Conservation (phyloP, 2,113 vertebrate genomes). For the Podocnemis expansa region DNA sequence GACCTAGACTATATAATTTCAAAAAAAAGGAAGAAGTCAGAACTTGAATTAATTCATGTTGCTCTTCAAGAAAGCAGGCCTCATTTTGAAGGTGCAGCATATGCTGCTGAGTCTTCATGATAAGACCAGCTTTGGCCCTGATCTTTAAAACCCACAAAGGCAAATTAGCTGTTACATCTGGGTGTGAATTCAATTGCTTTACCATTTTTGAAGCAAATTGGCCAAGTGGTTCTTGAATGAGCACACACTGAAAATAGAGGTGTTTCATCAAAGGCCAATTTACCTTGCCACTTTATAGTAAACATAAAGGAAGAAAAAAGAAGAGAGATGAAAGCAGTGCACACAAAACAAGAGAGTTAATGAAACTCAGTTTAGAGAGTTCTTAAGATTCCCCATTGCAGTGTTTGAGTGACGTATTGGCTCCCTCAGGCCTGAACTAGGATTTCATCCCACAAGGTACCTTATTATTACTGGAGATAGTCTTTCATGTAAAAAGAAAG, state of each 20-base stretch:
- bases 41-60: neutral
- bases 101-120: neutral
- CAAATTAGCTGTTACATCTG: fast-evolving
- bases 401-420: neutral
- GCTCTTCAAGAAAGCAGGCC: neutral
- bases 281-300: neutral
- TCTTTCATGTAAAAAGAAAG: neutral
- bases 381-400: neutral
- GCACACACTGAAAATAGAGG: neutral
- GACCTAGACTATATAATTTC: neutral
- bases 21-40: neutral
- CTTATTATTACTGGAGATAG: neutral
- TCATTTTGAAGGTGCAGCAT: neutral
- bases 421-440: neutral
- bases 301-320: neutral
- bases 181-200: neutral
- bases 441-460: neutral
- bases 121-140: neutral
- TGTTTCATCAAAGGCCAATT: neutral
- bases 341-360: neutral
- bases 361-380: neutral
- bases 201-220: neutral
- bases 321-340: neutral
- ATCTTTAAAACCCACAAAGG: neutral
- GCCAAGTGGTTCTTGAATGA: neutral